Conservation (phyloP, 2,888 invertebrate genomes). For the Cephonodes hylas region DNA sequence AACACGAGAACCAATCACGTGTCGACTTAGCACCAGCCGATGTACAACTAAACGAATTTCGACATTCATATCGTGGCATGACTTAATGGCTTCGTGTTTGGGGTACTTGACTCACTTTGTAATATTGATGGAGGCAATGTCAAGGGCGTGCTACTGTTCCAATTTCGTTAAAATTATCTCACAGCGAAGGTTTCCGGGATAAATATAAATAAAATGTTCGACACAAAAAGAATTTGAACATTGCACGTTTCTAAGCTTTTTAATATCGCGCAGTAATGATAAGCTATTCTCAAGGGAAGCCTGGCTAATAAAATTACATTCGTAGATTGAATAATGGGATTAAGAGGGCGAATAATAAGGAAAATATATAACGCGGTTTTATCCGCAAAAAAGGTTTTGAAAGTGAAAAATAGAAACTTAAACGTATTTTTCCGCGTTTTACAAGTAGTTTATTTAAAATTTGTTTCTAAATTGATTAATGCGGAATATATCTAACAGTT, state of each 20-base stretch:
- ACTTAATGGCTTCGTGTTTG: constrained; percentile 14
- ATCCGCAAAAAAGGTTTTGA: neutral
- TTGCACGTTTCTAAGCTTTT: neutral
- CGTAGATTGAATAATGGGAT: neutral
- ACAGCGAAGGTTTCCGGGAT: neutral
- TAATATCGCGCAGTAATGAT: neutral
- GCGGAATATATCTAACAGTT: no score
- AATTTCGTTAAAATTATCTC: neutral
- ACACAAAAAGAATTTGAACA: neutral
- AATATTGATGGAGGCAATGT: constrained; percentile 8
- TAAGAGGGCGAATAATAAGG: neutral
- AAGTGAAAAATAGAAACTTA: neutral
- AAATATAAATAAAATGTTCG: neutral
- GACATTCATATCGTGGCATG: constrained; percentile 37
- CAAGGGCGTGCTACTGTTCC: neutral
- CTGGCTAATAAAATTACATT: neutral
- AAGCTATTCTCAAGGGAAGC: neutral
- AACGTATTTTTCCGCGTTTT: neutral
- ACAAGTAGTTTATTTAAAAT: neutral
- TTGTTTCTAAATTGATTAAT: neutral
- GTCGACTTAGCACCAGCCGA: constrained; percentile 47
- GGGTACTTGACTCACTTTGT: constrained; percentile 7
- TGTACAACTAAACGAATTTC: constrained; percentile 54
- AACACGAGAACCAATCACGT: constrained; percentile 64
- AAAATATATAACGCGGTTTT: neutral